Evolutionary conservation across 2,113 vertebrate species (phyloP).

Genomic region (Prunella fulvescens): DNA sequence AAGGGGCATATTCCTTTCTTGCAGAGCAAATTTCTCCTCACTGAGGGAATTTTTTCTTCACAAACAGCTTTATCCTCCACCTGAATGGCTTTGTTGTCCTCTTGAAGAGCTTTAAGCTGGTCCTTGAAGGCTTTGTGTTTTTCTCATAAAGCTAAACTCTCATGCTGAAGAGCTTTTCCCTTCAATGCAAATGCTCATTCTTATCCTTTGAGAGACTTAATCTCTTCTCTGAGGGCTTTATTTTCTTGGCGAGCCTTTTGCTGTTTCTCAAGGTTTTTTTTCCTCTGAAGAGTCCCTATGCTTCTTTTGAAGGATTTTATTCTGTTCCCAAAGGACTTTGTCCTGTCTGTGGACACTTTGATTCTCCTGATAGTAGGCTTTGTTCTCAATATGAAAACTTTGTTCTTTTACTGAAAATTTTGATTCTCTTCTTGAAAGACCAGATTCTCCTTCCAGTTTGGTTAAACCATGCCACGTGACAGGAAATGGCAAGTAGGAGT

Average conservation of each 20-base stretch:
- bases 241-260: not conserved
- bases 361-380: not conserved
- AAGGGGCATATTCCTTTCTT: not conserved
- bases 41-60: not conserved
- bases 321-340: not conserved
- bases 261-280: not conserved
- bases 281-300: not conserved
- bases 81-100: not conserved
- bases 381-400: not conserved
- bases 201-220: not conserved
- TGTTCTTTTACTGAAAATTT: not conserved
- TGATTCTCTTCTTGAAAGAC: not conserved
- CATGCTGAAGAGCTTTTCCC: not conserved
- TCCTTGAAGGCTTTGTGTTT: conserved; percentile 31
- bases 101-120: not conserved
- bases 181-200: conserved; percentile 12
- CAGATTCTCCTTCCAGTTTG: not conserved
- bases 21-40: conserved; percentile 11
- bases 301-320: not conserved
- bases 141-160: not conserved
- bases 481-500: not conserved
- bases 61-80: not conserved
- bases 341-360: not conserved
- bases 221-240: not conserved
- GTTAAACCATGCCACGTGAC: not conserved